Conservation (phyloP, 2,888 invertebrate genomes). For the Mythimna pallens region DNA sequence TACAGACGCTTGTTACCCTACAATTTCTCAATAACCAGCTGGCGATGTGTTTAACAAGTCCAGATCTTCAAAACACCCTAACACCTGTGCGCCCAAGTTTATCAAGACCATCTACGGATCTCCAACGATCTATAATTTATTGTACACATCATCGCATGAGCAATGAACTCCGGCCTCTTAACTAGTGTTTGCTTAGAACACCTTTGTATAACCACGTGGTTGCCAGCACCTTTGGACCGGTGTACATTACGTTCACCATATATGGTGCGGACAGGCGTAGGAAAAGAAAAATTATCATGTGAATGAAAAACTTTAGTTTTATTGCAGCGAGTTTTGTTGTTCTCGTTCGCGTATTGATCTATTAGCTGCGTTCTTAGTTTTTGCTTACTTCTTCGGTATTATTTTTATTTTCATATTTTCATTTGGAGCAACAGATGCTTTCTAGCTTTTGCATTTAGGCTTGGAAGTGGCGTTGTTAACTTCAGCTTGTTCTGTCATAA, state of each 20-base stretch:
- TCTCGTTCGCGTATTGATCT: conserved; percentile 51
- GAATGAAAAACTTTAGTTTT: conserved; percentile 57
- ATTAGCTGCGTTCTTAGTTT: conserved; percentile 31
- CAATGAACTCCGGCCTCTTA: conserved; percentile 63
- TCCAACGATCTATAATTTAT: conserved; percentile 53
- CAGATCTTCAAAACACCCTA: conserved; percentile 10
- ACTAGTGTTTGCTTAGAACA: conserved; percentile 67
- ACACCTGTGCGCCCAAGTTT: conserved; percentile 22
- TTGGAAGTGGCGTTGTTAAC: conserved; percentile 3
- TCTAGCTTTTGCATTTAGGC: conserved; percentile 13
- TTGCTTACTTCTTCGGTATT: conserved; percentile 29
- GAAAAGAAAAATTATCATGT: conserved; percentile 54
- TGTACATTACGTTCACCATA: conserved; percentile 51
- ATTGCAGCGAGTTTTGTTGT: conserved; percentile 28
- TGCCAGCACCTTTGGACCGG: conserved; percentile 59
- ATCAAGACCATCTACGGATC: conserved; percentile 46
- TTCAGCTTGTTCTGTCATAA: conserved; percentile 32
- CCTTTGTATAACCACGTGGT: conserved; percentile 65
- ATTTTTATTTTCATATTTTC: conserved; percentile 28
- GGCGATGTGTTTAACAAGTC: not conserved
- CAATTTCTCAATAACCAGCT: conserved; percentile 19
- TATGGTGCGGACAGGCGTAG: conserved; percentile 57
- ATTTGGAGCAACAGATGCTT: conserved; percentile 49
- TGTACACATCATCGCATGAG: conserved; percentile 47
- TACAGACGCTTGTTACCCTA: not conserved